phyloP scores from a whole-genome alignment of 1,140 invertebrate species.

The Ips typographus region DNA sequence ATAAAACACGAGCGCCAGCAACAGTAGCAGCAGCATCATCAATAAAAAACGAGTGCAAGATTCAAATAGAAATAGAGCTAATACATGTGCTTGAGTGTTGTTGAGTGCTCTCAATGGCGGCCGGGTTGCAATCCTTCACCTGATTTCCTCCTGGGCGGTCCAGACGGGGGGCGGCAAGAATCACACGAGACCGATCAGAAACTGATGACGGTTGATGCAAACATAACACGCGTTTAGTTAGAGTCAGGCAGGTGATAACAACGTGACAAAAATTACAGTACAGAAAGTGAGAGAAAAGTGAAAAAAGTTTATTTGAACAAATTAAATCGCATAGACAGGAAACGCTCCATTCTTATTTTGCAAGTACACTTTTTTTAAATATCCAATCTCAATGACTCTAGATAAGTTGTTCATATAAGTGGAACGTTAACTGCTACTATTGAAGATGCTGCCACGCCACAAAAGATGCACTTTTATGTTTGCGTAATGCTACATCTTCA shows the following conservation, averaged over 20 bases:
- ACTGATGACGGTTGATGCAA: conserved; percentile 52
- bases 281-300: conserved; percentile 8
- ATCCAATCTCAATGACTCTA: too few species aligned
- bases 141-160: conserved; percentile 68
- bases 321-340: too few species aligned
- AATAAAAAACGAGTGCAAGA: conserved; percentile 37
- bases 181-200: conserved; percentile 56
- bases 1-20: conserved; percentile 23
- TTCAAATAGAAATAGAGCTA: conserved; percentile 43
- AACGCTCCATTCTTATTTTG: too few species aligned
- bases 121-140: conserved; percentile 60
- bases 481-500: too few species aligned
- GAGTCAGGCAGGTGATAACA: not conserved
- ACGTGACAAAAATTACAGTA: conserved; percentile 9
- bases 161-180: conserved; percentile 59
- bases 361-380: too few species aligned
- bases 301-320: not conserved
- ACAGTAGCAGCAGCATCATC: conserved; percentile 18
- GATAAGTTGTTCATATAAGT: too few species aligned
- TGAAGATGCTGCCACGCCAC: too few species aligned
- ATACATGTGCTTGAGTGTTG: conserved; percentile 50
- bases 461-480: too few species aligned
- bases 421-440: too few species aligned
- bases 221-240: conserved; percentile 52
- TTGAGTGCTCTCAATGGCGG: conserved; percentile 46